A percentile compares a stretch with the other conserved stretches of the same genome.
These are phyloP conservation scores for Mesorhabditis belari DNA, from an alignment of 2,888 invertebrate species.

Conservation along the genomic window DNA sequence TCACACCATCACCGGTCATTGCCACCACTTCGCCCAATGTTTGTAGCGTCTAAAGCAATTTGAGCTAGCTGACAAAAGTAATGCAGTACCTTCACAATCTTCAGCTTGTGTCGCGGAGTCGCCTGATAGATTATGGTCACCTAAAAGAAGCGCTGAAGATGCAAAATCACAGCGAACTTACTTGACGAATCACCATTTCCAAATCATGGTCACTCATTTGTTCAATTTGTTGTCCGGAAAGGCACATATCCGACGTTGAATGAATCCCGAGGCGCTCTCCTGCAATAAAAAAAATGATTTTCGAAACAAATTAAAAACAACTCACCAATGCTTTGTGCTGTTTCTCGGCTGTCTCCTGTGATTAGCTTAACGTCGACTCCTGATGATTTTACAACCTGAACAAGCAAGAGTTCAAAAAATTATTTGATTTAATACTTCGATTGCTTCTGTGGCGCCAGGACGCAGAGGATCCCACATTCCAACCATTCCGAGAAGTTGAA, in stretches of 20 bases:
- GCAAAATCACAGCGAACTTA: background rate
- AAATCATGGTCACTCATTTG: conserved; percentile 75
- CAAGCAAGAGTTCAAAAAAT: conserved; percentile 60
- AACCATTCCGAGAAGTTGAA: conserved; percentile 81
- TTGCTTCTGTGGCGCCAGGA: conserved; percentile 55
- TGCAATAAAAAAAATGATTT: no score
- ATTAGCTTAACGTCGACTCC: conserved; percentile 86
- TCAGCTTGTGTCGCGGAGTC: conserved; percentile 90
- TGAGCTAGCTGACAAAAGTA: no score
- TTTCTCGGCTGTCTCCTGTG: conserved; percentile 86
- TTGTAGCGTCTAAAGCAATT: no score
- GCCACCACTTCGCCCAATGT: conserved; percentile 86
- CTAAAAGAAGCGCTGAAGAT: conserved; percentile 64
- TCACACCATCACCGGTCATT: conserved; percentile 99
- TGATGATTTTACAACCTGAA: conserved; percentile 55
- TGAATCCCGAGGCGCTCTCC: conserved; percentile 31
- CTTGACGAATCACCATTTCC: conserved; percentile 59
- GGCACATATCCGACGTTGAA: conserved; percentile 34
- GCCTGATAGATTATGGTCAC: conserved; percentile 92
- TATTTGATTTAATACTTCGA: conserved; percentile 4
- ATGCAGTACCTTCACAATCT: conserved; percentile 84
- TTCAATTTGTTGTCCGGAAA: conserved; percentile 91
- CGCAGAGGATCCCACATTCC: conserved; percentile 96
- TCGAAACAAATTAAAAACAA: no score
- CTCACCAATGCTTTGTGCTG: conserved; percentile 90